These are phyloP conservation scores for Thunnus maccoyii DNA, from an alignment of 2,113 vertebrate genomes.

Conservation along the genomic window DNA sequence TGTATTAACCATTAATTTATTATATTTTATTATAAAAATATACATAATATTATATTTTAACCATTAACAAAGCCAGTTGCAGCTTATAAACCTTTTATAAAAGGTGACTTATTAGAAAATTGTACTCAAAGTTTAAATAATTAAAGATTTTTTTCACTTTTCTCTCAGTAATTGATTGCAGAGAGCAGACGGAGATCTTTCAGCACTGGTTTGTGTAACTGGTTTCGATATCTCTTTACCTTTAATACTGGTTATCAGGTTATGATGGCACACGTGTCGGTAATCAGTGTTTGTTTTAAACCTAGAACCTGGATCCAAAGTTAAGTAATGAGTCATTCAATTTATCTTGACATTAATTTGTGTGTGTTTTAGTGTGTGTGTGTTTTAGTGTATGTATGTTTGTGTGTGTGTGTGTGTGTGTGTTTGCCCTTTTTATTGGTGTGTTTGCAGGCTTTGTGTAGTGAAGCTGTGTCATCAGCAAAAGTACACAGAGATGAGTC, in stretches of 20 bases:
- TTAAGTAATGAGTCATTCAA: slow-evolving; percentile 38
- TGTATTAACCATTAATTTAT: too few species aligned
- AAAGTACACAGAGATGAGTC: slow-evolving; percentile 54
- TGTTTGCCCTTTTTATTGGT: slow-evolving; percentile 28
- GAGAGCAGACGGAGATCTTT: too few species aligned
- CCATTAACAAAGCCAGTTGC: too few species aligned
- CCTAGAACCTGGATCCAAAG: slow-evolving; percentile 10
- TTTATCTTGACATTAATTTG: slow-evolving; percentile 22
- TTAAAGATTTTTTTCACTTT: too few species aligned
- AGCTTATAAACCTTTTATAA: too few species aligned
- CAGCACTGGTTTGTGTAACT: not conserved
- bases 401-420: slow-evolving; percentile 5
- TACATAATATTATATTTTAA: too few species aligned
- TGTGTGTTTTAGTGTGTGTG: not conserved
- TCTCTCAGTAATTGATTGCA: too few species aligned
- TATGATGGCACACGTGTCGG: slow-evolving; percentile 32
- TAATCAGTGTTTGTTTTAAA: not conserved
- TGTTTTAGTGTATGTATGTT: not conserved
- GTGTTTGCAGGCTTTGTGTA: slow-evolving; percentile 13
- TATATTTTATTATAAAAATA: too few species aligned
- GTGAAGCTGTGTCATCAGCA: slow-evolving; percentile 39
- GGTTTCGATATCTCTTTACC: not conserved
- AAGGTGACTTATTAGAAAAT: too few species aligned
- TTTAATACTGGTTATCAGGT: slow-evolving; percentile 21
- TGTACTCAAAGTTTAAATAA: too few species aligned